Conservation (phyloP, 1,140 invertebrate genomes). For the Papilio xuthus region DNA sequence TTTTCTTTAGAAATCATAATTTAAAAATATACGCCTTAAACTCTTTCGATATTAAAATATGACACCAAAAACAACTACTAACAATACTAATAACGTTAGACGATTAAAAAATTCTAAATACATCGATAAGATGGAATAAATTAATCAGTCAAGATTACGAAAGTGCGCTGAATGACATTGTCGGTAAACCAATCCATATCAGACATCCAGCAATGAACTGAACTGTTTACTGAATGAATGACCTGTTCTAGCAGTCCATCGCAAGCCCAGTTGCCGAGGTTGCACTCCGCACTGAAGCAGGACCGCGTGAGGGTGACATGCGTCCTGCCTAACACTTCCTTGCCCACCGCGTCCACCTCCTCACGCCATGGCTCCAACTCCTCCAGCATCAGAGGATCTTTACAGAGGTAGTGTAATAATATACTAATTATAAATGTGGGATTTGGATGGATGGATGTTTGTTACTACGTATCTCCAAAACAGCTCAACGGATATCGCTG, state of each 20-base stretch:
- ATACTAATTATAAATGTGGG: not conserved
- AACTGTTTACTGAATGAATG: not conserved
- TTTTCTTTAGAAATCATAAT: not conserved
- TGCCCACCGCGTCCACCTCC: conserved; percentile 82
- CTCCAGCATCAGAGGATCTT: conserved; percentile 76
- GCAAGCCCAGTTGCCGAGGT: conserved; percentile 88
- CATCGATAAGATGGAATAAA: too few relatives aligned
- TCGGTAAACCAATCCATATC: not conserved
- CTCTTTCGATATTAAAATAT: too few relatives aligned
- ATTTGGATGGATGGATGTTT: too few relatives aligned
- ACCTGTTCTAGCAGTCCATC: conserved; percentile 86
- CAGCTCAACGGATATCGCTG: too few relatives aligned
- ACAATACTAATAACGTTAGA: not conserved
- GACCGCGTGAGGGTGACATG: conserved; percentile 81
- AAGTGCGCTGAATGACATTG: too few relatives aligned
- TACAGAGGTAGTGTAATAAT: not conserved
- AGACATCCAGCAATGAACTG: not conserved
- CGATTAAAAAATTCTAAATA: not conserved
- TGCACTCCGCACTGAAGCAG: conserved; percentile 86
- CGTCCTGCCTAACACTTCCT: conserved; percentile 82
- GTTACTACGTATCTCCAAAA: too few relatives aligned
- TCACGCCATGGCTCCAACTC: conserved; percentile 83
- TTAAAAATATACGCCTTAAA: too few relatives aligned
- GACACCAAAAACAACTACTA: too few relatives aligned
- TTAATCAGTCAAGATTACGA: too few relatives aligned